phyloP scores from a whole-genome alignment of 2,797 vertebrate species.

The Silurus aristotelis region DNA sequence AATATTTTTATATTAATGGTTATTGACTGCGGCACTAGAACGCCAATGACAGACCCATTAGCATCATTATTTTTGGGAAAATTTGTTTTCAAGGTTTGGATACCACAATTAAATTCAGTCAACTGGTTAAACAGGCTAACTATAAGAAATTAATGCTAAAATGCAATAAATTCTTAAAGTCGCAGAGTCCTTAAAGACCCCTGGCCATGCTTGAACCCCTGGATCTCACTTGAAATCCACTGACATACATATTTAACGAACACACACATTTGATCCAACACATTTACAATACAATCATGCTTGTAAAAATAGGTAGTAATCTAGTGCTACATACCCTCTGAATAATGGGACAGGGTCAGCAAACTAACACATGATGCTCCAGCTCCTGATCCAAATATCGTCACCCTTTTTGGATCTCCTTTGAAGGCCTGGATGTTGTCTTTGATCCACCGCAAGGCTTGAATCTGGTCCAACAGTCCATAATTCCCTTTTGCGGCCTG shows the following conservation, averaged over 20 bases:
- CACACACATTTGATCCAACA: not conserved
- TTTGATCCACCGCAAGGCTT: constrained; percentile 95
- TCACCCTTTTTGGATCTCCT: constrained; percentile 93
- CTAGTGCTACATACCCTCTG: constrained; percentile 82
- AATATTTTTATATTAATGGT: not conserved
- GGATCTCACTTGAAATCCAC: not conserved
- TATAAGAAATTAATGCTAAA: not conserved
- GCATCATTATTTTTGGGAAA: not conserved
- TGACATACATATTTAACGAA: not conserved
- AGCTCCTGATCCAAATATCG: constrained; percentile 94
- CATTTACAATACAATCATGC: not conserved
- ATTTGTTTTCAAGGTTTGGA: not conserved
- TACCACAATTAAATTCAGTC: not conserved
- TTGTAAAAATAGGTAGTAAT: not conserved
- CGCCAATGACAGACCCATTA: not conserved
- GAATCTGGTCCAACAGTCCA: constrained; percentile 95
- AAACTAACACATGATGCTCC: constrained; percentile 95
- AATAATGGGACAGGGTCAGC: constrained; percentile 95
- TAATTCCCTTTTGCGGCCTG: constrained; percentile 98
- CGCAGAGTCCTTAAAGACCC: not conserved
- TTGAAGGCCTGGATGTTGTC: constrained; percentile 95
- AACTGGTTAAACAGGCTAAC: not conserved
- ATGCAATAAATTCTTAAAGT: not conserved
- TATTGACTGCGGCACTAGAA: not conserved
- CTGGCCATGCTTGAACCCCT: not conserved